These are phyloP conservation scores for Parapristionchus giblindavisi DNA, from an alignment of 2,888 invertebrate species.

Conservation along the genomic window DNA sequence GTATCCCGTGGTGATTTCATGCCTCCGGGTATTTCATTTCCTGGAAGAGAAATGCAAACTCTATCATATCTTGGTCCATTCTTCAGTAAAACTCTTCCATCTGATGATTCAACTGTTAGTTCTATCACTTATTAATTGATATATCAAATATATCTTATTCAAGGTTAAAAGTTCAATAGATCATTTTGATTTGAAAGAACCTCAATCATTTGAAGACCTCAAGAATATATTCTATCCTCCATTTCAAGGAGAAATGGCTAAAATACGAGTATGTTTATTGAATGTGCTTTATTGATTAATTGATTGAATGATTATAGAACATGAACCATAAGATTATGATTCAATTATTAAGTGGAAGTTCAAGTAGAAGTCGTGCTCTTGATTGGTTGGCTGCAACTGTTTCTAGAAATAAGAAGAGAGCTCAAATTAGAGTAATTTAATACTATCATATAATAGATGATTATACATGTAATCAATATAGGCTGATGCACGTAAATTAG, in stretches of 20 bases:
- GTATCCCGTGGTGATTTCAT: conserved; percentile 46
- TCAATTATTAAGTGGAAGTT: conserved; percentile 82
- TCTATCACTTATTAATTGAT: not conserved
- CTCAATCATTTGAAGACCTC: not conserved
- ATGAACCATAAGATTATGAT: conserved; percentile 81
- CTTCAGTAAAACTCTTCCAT: conserved; percentile 88
- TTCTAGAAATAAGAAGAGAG: conserved; percentile 84
- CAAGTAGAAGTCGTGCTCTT: conserved; percentile 83
- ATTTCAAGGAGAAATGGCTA: conserved; percentile 14
- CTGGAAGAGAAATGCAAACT: conserved; percentile 85
- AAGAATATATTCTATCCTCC: conserved; percentile 36
- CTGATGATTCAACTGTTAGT: conserved; percentile 82
- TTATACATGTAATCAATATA: conserved; percentile 50
- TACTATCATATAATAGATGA: not conserved
- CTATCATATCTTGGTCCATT: conserved; percentile 90
- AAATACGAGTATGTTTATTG: conserved; percentile 13
- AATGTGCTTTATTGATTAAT: not conserved
- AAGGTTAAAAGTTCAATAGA: not conserved
- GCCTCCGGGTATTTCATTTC: conserved; percentile 71
- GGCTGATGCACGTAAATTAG: conserved; percentile 85
- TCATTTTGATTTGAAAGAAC: conserved; percentile 11
- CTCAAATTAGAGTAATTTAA: conserved; percentile 80
- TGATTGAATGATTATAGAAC: not conserved
- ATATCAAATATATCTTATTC: not conserved
- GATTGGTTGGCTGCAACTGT: conserved; percentile 83